Evolutionary conservation across 2,113 vertebrate species (phyloP).

Genomic region (Saguinus midas): DNA sequence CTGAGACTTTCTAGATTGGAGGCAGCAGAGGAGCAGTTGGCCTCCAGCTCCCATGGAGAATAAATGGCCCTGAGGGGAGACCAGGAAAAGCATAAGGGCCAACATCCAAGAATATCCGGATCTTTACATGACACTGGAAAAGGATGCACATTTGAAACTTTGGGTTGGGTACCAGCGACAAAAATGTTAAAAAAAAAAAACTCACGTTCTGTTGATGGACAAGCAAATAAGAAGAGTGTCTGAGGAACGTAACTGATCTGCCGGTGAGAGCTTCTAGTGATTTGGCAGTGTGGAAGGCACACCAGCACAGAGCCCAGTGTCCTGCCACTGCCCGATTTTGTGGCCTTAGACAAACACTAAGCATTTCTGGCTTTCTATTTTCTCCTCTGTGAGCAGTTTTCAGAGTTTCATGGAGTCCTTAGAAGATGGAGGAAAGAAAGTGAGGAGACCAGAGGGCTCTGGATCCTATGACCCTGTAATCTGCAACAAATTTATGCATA

Average conservation of each 20-base stretch:
- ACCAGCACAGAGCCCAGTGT: not conserved
- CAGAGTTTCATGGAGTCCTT: not conserved
- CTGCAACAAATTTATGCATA: not conserved
- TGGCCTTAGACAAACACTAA: not conserved
- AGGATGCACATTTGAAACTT: not conserved
- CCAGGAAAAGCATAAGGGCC: not conserved
- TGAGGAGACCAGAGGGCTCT: not conserved
- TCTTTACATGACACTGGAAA: not conserved
- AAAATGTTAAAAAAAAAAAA: not conserved
- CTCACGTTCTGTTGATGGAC: not conserved
- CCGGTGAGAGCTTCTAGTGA: not conserved
- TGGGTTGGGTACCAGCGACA: not conserved
- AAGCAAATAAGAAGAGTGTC: not conserved
- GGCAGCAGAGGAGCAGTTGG: not conserved
- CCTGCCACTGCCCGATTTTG: not conserved
- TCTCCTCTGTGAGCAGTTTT: not conserved
- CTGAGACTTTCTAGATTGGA: not conserved
- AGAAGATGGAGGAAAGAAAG: not conserved
- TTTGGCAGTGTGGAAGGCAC: not conserved
- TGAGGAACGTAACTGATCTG: not conserved
- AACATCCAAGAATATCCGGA: not conserved
- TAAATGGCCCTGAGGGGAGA: not conserved
- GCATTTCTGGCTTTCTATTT: not conserved
- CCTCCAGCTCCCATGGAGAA: not conserved
- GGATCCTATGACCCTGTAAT: not conserved